phyloP scores from a whole-genome alignment of 2,888 invertebrate genomes.

The Trachelus iudaicus region DNA sequence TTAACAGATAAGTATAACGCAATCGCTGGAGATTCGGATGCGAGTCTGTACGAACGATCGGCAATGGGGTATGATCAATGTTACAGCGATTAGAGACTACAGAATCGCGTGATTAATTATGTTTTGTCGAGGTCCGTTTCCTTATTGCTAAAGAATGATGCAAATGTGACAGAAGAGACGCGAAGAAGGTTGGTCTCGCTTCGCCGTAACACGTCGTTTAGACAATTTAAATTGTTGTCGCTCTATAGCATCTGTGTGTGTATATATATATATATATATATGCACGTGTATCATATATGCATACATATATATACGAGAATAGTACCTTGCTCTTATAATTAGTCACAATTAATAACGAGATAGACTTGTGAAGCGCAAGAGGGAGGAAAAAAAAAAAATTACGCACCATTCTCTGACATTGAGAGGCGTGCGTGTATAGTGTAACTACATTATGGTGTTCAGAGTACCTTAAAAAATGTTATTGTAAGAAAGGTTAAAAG shows the following conservation, averaged over 20 bases:
- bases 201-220: background rate
- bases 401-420: background rate
- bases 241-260: background rate
- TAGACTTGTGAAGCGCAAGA: background rate
- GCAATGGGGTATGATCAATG: background rate
- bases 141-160: slow-evolving; percentile 11
- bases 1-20: background rate
- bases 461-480: background rate
- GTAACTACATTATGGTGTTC: background rate
- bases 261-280: background rate
- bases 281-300: background rate
- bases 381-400: background rate
- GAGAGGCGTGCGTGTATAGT: background rate
- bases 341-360: background rate
- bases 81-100: background rate
- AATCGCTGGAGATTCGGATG: background rate
- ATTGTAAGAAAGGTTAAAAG: background rate
- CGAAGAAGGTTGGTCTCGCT: background rate
- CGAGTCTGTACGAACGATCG: background rate
- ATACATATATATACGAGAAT: background rate
- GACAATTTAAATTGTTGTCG: background rate
- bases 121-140: background rate
- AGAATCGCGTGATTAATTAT: background rate
- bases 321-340: background rate
- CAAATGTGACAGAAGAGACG: background rate